These are phyloP conservation scores for Darevskia mixta DNA, from an alignment of 2,797 vertebrate genomes.

Conservation along the genomic window DNA sequence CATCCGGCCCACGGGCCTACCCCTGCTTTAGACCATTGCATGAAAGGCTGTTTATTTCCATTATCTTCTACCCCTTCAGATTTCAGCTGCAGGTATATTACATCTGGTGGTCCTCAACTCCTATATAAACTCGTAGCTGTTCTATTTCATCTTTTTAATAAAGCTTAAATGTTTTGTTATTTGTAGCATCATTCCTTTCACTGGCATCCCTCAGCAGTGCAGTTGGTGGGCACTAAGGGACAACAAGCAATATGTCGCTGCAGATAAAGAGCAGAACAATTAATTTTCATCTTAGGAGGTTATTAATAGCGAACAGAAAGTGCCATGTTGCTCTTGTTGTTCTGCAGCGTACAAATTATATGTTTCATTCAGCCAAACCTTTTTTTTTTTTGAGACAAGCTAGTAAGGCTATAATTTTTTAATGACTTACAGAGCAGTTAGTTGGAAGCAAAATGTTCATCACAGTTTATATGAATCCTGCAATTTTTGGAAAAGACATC, in stretches of 20 bases:
- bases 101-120: not conserved
- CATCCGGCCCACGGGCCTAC: too few species aligned
- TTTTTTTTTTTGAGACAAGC: not conserved
- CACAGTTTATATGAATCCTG: not conserved
- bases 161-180: constrained; percentile 1
- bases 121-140: not conserved
- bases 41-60: not conserved
- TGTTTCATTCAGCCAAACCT: not conserved
- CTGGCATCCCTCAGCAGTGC: not conserved
- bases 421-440: not conserved
- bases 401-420: not conserved
- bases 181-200: not conserved
- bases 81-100: not conserved
- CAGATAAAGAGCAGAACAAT: not conserved
- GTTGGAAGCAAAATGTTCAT: not conserved
- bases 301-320: not conserved
- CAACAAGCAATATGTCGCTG: not conserved
- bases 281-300: not conserved
- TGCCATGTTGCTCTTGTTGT: not conserved
- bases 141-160: constrained; percentile 1
- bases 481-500: not conserved
- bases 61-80: not conserved
- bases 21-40: not conserved
- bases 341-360: not conserved
- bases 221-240: not conserved